Evolutionary conservation across 2,888 invertebrate species (phyloP).

Genomic region (Synanthedon tipuliformis): DNA sequence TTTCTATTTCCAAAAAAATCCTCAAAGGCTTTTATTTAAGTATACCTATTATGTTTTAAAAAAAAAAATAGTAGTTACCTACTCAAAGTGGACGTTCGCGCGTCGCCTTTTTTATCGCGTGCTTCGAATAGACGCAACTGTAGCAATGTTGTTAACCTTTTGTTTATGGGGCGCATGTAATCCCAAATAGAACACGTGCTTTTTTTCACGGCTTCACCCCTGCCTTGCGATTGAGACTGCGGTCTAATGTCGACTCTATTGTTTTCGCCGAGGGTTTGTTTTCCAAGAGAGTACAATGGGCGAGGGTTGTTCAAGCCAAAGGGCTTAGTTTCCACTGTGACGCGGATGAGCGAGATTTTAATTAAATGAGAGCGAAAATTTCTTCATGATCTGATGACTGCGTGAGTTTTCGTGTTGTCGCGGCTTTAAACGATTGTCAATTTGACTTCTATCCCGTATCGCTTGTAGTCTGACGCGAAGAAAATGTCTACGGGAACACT

Average conservation of each 20-base stretch:
- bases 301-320: slow-evolving; percentile 43
- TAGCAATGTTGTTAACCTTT: slow-evolving; percentile 54
- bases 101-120: slow-evolving; percentile 3
- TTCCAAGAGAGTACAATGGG: slow-evolving; percentile 9
- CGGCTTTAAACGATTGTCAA: slow-evolving; percentile 1
- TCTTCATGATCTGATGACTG: slow-evolving; percentile 15
- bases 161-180: slow-evolving; percentile 63
- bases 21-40: no score
- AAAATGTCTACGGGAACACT: no score
- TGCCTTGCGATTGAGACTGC: slow-evolving; percentile 13
- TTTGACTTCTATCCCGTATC: background rate
- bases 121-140: slow-evolving; percentile 17
- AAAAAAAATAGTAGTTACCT: no score
- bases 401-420: slow-evolving; percentile 6
- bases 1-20: no score
- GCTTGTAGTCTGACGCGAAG: no score
- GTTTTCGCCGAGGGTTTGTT: slow-evolving; percentile 15
- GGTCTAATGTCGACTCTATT: slow-evolving; percentile 21
- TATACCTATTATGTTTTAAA: no score
- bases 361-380: slow-evolving; percentile 45
- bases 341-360: slow-evolving; percentile 63
- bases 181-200: slow-evolving; percentile 68
- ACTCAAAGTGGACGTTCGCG: background rate
- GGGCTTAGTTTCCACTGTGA: slow-evolving; percentile 56
- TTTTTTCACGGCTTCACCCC: slow-evolving; percentile 58